phyloP scores from a whole-genome alignment of 2,888 invertebrate species.

The Pimpla rufipes region DNA sequence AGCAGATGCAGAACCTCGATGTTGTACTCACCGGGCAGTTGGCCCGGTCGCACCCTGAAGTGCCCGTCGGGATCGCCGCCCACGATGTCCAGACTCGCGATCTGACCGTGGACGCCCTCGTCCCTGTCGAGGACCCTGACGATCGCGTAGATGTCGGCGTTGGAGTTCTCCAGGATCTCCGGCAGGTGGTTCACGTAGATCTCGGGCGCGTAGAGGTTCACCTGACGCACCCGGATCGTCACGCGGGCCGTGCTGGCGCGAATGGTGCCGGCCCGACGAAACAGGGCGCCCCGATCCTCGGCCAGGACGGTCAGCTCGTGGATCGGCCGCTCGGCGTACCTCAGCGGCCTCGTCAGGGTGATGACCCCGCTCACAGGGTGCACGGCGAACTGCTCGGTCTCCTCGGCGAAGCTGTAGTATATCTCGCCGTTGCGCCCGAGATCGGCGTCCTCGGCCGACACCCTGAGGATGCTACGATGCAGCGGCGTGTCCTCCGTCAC shows the following conservation, averaged over 20 bases:
- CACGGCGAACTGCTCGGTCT: constrained; percentile 94
- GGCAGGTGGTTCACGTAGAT: constrained; percentile 93
- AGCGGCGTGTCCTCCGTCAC: constrained; percentile 95
- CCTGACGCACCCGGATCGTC: constrained; percentile 91
- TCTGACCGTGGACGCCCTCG: constrained; percentile 93
- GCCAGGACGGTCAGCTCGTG: constrained; percentile 94
- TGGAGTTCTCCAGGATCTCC: constrained; percentile 92
- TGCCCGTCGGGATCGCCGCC: constrained; percentile 96
- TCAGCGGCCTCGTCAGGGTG: constrained; percentile 92
- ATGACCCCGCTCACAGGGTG: constrained; percentile 97
- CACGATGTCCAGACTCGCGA: constrained; percentile 93
- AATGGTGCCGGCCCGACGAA: constrained; percentile 86
- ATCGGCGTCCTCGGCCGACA: constrained; percentile 98
- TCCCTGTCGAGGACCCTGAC: constrained; percentile 94
- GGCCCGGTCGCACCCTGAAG: constrained; percentile 90
- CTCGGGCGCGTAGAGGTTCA: constrained; percentile 95
- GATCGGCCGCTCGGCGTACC: constrained; percentile 89
- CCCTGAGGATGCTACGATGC: constrained; percentile 92
- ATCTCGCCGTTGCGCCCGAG: constrained; percentile 98
- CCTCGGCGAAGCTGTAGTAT: constrained; percentile 95
- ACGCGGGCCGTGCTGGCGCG: constrained; percentile 92
- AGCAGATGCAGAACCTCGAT: constrained; percentile 92
- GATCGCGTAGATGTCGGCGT: constrained; percentile 95
- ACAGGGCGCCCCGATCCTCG: constrained; percentile 92
- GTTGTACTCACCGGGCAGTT: constrained; percentile 89